A percentile compares a stretch with the other conserved stretches of the same genome.
phyloP scores from a whole-genome alignment of 1,140 invertebrate species.

The Acromyrmex heyeri region DNA sequence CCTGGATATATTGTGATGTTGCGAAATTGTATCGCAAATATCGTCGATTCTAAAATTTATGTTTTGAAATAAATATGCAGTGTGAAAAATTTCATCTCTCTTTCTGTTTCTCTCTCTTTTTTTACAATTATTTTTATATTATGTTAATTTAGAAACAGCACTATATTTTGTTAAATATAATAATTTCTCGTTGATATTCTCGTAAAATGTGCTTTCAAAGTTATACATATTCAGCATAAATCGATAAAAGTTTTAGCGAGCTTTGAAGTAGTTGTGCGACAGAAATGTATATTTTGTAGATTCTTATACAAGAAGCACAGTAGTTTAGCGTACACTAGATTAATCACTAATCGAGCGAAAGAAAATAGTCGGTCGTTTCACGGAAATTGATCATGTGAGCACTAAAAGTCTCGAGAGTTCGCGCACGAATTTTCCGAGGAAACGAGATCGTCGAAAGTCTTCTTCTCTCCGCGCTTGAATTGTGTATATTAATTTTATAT shows the following conservation, averaged over 20 bases:
- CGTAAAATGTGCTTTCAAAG: neutral
- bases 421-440: constrained; percentile 7
- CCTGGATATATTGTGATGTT: neutral
- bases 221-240: neutral
- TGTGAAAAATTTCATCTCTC: neutral
- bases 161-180: neutral
- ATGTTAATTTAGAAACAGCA: neutral
- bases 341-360: constrained; percentile 26
- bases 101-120: neutral
- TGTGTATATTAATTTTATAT: constrained; percentile 8
- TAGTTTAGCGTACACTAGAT: constrained; percentile 3
- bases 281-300: neutral
- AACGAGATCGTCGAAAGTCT: neutral
- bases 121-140: neutral
- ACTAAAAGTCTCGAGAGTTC: neutral
- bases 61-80: neutral
- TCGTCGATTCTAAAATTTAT: neutral
- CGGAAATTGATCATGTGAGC: neutral
- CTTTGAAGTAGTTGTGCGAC: neutral
- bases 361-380: constrained; percentile 4
- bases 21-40: neutral
- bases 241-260: neutral
- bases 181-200: neutral
- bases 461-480: neutral
- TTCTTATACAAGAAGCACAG: neutral